Evolutionary conservation across 2,797 vertebrate genomes (phyloP), one percentile per base, ranked within the genome.

Genomic region (Syndactyla subalaris): DNA sequence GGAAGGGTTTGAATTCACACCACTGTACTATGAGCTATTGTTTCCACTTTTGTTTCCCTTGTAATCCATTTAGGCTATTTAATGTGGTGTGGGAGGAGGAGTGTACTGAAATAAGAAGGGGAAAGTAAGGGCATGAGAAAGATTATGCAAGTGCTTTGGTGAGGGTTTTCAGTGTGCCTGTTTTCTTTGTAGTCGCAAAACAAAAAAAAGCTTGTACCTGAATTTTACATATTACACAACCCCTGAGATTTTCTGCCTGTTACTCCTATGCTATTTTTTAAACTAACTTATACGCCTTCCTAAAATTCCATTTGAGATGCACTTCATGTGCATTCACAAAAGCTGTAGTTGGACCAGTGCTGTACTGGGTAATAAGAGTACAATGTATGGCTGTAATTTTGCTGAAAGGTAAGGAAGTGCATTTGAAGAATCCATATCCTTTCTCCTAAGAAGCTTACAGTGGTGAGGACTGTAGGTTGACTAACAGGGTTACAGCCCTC

Each of bases 111-210:
- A 66, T 30, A 14, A 92, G 34, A 43, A 92, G 46, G 66, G 74
- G 82, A 94, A 93, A 86, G 38, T 76, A 68, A 95, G 95, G 90
- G 89, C 96, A 93, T 91, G 92, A 96, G 95, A 95, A 96, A 93
- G 72, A 86, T 83, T 89, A 19, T n/a, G 57, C 36, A 84, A 92
- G 49, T 48, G 48, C 41, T 86, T 79, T 7, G 3, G 22, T 13
- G 68, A 76, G 19, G 16, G 19, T 26, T 93, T 92, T 70, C 62
- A 52, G 10, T 9, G 8, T 17, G 43, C 9, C 34, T 74, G 41
- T 62, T 73, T 71, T 39, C 38, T 78, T 39, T 77, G 65, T 41
- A 45, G 22, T 8, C 2, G 1, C 45, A 79, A 71, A 87, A 8
- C 8, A 13, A 91, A 72, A 83, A 54, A 54, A 10, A 26, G 24